phyloP scores from a whole-genome alignment of 2,797 vertebrate genomes.

The Poecilia wingei region DNA sequence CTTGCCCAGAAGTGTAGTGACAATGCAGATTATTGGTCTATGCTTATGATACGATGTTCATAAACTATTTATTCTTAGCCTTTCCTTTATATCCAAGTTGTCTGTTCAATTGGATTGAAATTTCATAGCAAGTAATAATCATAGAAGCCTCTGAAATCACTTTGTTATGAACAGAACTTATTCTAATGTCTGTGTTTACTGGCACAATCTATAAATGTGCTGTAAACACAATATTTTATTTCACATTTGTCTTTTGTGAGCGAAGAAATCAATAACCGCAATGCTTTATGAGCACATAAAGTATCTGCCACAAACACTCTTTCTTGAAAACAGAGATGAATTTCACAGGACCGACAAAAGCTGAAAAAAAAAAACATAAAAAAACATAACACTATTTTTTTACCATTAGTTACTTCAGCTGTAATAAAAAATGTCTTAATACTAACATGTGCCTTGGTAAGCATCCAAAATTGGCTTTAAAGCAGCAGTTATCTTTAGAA shows the following conservation, averaged over 20 bases:
- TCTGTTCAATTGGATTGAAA: not conserved
- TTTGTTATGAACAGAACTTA: not conserved
- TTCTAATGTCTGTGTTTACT: not conserved
- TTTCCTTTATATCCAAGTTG: not conserved
- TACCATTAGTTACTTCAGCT: not conserved
- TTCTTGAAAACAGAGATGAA: not conserved
- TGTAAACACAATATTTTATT: conserved; percentile 1
- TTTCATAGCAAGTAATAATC: not conserved
- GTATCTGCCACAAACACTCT: not conserved
- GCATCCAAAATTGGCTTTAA: not conserved
- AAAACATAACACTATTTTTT: not conserved
- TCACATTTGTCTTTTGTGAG: not conserved
- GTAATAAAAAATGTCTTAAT: not conserved
- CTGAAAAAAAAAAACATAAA: not conserved
- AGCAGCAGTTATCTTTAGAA: not conserved
- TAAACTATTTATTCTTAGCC: not conserved
- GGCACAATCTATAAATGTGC: not conserved
- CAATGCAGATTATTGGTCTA: conserved; percentile 3
- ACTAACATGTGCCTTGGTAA: not conserved
- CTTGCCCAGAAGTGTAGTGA: conserved; percentile 5
- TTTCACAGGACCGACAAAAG: not conserved
- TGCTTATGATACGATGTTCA: not conserved
- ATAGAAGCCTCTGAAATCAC: not conserved
- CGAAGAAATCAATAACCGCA: not conserved
- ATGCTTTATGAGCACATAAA: not conserved